phyloP scores from a whole-genome alignment of 2,797 vertebrate genomes.

The Xenentodon cancila region DNA sequence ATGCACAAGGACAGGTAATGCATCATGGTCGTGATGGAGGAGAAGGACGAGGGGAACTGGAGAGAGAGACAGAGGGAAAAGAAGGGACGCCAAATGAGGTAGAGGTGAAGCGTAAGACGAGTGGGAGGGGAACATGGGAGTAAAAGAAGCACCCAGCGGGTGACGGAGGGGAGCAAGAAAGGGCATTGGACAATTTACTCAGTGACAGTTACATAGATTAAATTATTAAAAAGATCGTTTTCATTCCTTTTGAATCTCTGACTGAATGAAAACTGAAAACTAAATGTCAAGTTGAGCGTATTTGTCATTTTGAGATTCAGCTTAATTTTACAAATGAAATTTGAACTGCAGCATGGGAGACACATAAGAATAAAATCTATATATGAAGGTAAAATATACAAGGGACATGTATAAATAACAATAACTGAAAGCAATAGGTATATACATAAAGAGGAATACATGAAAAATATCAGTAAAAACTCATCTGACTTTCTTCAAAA shows the following conservation, averaged over 20 bases:
- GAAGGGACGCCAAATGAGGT: slow-evolving; percentile 47
- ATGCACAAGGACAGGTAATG: slow-evolving; percentile 79
- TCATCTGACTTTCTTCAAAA: no score
- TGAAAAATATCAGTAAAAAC: no score
- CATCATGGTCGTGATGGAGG: slow-evolving; percentile 62
- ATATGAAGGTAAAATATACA: no score
- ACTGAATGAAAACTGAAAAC: no score
- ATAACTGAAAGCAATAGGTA: no score
- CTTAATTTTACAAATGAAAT: no score
- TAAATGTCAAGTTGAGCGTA: no score
- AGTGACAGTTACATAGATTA: slow-evolving; percentile 19
- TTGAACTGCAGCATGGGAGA: no score
- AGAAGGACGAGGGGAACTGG: slow-evolving; percentile 23
- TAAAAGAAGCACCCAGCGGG: slow-evolving; percentile 34
- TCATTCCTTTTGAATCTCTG: not conserved
- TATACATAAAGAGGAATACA: no score
- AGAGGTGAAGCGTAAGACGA: slow-evolving; percentile 59
- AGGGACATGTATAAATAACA: no score
- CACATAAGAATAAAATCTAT: no score
- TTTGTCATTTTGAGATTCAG: no score
- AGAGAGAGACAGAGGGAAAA: slow-evolving; percentile 17
- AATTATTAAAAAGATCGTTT: slow-evolving; percentile 12
- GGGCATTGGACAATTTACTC: slow-evolving; percentile 37
- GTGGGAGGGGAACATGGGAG: slow-evolving; percentile 12
- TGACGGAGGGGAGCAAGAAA: slow-evolving; percentile 39